These are phyloP conservation scores for Petrophora chlorosata DNA, from an alignment of 2,888 invertebrate genomes.

Conservation along the genomic window DNA sequence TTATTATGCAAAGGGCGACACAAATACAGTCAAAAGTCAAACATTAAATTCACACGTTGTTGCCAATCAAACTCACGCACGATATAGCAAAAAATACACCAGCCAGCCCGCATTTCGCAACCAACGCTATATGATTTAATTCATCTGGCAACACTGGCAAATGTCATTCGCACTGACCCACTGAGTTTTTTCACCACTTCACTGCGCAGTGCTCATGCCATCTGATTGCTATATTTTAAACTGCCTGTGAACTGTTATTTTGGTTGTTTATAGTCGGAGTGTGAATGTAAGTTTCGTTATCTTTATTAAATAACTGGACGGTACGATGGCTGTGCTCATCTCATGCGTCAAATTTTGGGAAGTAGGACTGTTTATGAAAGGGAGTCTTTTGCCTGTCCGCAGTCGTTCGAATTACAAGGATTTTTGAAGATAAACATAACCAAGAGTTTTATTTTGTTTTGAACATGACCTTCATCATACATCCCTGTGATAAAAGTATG, in stretches of 20 bases:
- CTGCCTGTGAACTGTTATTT: constrained; percentile 23
- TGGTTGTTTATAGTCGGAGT: constrained; percentile 10
- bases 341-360: constrained; percentile 12
- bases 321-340: constrained; percentile 1
- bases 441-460: too few relatives aligned
- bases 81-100: constrained; percentile 21
- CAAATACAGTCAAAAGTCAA: too few relatives aligned
- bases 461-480: too few relatives aligned
- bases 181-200: constrained; percentile 53
- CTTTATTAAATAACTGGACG: constrained; percentile 4
- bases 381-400: not conserved
- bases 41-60: constrained; percentile 1
- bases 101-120: constrained; percentile 28
- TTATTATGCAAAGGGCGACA: too few relatives aligned
- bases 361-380: not conserved
- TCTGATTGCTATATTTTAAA: constrained; percentile 38
- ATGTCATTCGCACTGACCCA: constrained; percentile 57
- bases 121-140: constrained; percentile 34
- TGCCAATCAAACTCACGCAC: constrained; percentile 3
- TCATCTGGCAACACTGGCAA: constrained; percentile 39
- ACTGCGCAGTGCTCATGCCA: constrained; percentile 22
- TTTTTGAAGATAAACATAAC: too few relatives aligned
- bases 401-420: too few relatives aligned
- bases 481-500: too few relatives aligned
- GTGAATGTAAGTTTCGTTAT: constrained; percentile 5